Conservation (phyloP, 2,888 invertebrate genomes). For the Allophyes oxyacanthae region DNA sequence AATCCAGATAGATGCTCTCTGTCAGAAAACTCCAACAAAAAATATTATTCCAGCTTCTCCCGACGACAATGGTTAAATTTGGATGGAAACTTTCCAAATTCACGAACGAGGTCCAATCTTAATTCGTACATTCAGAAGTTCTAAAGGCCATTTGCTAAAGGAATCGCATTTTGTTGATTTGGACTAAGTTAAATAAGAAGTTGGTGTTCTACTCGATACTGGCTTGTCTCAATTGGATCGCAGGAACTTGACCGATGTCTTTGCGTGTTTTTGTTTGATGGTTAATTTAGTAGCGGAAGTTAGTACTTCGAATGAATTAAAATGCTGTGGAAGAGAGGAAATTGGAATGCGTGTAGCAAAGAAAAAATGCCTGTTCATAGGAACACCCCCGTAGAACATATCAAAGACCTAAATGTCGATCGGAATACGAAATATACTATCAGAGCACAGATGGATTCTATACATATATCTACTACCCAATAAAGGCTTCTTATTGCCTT, state of each 20-base stretch:
- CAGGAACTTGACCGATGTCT: constrained; percentile 25
- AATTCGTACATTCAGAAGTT: constrained; percentile 56
- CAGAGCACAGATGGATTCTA: too few species aligned
- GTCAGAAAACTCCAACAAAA: constrained; percentile 35
- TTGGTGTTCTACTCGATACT: constrained; percentile 34
- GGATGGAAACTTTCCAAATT: constrained; percentile 38
- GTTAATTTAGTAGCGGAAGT: not conserved
- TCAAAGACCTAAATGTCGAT: too few species aligned
- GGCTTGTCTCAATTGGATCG: constrained; percentile 27
- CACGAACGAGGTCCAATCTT: constrained; percentile 37
- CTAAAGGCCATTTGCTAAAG: constrained; percentile 40
- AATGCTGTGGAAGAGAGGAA: too few species aligned
- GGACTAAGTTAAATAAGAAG: constrained; percentile 50
- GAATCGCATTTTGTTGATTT: constrained; percentile 51
- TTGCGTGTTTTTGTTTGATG: constrained; percentile 17
- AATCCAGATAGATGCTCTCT: constrained; percentile 29
- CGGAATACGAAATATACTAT: too few species aligned
- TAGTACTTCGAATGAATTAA: not conserved
- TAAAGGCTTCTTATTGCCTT: too few species aligned
- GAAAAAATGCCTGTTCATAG: too few species aligned
- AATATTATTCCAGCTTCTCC: constrained; percentile 34
- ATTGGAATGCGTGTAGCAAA: too few species aligned
- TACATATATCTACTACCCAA: too few species aligned
- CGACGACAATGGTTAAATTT: constrained; percentile 42
- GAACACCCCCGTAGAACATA: too few species aligned